These are phyloP conservation scores for Pachydiplax longipennis DNA, from an alignment of 2,888 invertebrate species.

Conservation along the genomic window DNA sequence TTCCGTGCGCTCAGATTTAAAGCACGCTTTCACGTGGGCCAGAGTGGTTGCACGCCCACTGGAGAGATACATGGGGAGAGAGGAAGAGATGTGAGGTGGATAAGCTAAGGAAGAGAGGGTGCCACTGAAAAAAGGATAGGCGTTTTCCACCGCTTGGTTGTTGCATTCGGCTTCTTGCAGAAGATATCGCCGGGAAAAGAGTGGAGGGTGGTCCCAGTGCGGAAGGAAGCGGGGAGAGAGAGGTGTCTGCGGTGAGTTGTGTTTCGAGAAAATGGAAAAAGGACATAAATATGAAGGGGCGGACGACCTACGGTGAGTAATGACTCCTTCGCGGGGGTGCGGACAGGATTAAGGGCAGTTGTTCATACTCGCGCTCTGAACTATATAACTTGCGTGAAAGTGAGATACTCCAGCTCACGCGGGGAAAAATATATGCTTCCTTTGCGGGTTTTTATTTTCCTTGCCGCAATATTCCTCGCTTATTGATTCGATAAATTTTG, in stretches of 20 bases:
- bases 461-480: neutral
- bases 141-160: neutral
- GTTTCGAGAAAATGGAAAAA: slow-evolving; percentile 43
- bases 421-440: neutral
- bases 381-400: slow-evolving; percentile 20
- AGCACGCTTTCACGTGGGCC: too few species aligned
- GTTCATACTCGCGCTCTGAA: slow-evolving; percentile 36
- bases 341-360: slow-evolving; percentile 34
- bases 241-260: slow-evolving; percentile 32
- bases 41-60: too few species aligned
- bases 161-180: neutral
- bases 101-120: neutral
- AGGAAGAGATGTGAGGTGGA: neutral
- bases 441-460: neutral
- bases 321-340: slow-evolving; percentile 22
- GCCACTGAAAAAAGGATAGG: neutral
- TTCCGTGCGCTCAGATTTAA: too few species aligned
- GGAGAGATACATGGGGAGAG: neutral
- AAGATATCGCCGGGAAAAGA: neutral
- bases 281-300: slow-evolving; percentile 41
- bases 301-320: slow-evolving; percentile 3
- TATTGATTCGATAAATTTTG: slow-evolving; percentile 37
- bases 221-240: neutral
- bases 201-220: neutral
- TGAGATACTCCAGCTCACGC: neutral